These are phyloP conservation scores for Campoletis sonorensis DNA, from an alignment of 1,140 invertebrate species.

Conservation along the genomic window DNA sequence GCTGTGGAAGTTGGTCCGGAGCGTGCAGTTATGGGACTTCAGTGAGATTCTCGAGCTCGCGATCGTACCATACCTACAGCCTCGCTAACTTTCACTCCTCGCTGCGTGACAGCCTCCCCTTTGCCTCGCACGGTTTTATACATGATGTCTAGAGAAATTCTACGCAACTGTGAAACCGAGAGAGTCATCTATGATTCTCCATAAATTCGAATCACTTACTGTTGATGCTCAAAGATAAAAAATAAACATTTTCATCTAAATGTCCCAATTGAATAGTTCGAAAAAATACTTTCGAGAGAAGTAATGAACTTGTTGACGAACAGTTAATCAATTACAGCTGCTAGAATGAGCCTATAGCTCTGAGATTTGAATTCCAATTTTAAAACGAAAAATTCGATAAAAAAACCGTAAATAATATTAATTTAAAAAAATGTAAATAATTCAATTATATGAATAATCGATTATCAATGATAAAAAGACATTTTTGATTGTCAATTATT, in stretches of 20 bases:
- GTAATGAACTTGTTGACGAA: too few relatives aligned
- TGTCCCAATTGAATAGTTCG: not conserved
- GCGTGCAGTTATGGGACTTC: not conserved
- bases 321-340: too few relatives aligned
- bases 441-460: too few relatives aligned
- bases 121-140: slow-evolving; percentile 17
- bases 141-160: slow-evolving; percentile 46
- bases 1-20: not conserved
- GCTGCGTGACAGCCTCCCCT: slow-evolving; percentile 45
- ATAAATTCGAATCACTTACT: slow-evolving; percentile 8
- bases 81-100: slow-evolving; percentile 53
- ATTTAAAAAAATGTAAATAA: too few relatives aligned
- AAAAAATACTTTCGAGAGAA: not conserved
- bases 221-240: not conserved
- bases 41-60: slow-evolving; percentile 15
- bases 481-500: too few relatives aligned
- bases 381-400: too few relatives aligned
- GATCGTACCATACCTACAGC: slow-evolving; percentile 33
- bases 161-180: slow-evolving; percentile 31
- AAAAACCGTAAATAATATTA: too few relatives aligned
- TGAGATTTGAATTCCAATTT: too few relatives aligned
- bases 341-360: too few relatives aligned
- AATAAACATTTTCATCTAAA: not conserved
- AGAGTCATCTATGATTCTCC: slow-evolving; percentile 4
- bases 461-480: too few relatives aligned